Base-by-base conservation (phyloP, 2,113 vertebrate genomes). In the Callospermophilus lateralis region DNA sequence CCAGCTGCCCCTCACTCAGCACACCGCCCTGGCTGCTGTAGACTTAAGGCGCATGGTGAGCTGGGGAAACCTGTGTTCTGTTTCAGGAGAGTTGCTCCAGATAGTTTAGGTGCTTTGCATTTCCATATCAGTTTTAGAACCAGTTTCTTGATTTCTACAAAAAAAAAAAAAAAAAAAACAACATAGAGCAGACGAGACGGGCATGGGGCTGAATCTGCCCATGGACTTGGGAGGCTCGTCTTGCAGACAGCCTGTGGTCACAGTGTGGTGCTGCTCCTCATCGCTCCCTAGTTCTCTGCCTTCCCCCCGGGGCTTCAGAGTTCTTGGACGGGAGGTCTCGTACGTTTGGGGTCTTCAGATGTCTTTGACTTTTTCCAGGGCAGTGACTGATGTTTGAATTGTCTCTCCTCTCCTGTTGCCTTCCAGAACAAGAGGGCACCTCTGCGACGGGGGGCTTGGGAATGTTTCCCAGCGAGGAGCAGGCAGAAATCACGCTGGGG, bases 401-500 rank as follows among this genome's bases (percentile, higher is more conserved):
- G 34, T 58, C 26, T 32, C 48, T 30, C 11, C 63, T 10, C 0
- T 34, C 16, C 13, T 20, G 6, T 9, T 73, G 51, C 79, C 88
- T 91, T 97, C 89, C 84, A 98, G 98, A 97, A 3, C 13, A n/a
- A 1, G 92, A 96, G 12, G 24, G 8, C 0, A 0, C 16, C 32
- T 11, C 58, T 16, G 0, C 10, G 30, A 17, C 4, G 51, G 24
- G 42, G 8, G 0, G 16, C 28, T 0, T 63, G n/a, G 61, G 61
- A 10, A 0, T 9, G 4, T 9, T 34, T 7, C 48, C 89, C 85
- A 74, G 45, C 1, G 97, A 98, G 78, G 95, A 95, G 6, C 95
- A 76, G 12, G 0, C 1, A 0, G 99, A 99, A 97, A 98, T 99
- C 86, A 96, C 84, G 0, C 95, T 99, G 96, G 98, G 98, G 78